Base-by-base conservation (phyloP, 2,797 vertebrate species). In the Erithacus rubecula region DNA sequence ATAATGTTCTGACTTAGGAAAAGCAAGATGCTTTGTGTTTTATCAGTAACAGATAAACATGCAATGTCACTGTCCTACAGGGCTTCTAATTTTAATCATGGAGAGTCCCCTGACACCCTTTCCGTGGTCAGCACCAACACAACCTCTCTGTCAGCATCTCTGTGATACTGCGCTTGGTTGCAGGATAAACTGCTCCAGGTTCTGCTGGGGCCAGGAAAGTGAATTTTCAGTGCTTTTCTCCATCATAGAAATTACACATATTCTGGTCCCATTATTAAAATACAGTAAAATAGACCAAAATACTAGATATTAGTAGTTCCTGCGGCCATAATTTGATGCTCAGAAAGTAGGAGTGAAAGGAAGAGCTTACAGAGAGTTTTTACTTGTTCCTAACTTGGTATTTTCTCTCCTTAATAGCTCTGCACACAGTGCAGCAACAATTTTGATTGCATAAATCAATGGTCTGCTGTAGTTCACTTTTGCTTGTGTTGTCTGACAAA, bases 361-460 rank as follows among this genome's bases (percentile, higher is more conserved):
- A 76, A 76, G 37, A 63, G 18, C 84, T 78, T 79, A 44, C 49
- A 72, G 49, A 29, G 15, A 43, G 55, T 43, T 72, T 92, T 82
- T 14, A n/a, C 53, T 69, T 39, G 30, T 80, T 97, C 77, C 87
- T 91, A 89, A 89, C 70, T 52, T 92, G 87, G 69, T 76, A 72
- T 83, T 88, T 88, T 78, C 72, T 72, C 36, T 84, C 34, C 30
- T 71, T 79, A 90, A 89, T 49, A 83, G 72, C 52, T 87, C 49
- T 72, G 62, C n/a, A 72, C 70, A 58, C 44, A 72, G 49, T 29
- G 46, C 12, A 26, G 44, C 52, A 83, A 56, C 15, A 55, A 24
- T 77, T 91, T 83, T 59, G 43, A 79, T 53, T 74, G 62, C 83
- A 90, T 97, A 96, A 95, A 97, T 97, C 95, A 94, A 10, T 26